These are phyloP conservation scores for Oreochromis aureus DNA, from an alignment of 2,113 vertebrate species.

Conservation along the genomic window DNA sequence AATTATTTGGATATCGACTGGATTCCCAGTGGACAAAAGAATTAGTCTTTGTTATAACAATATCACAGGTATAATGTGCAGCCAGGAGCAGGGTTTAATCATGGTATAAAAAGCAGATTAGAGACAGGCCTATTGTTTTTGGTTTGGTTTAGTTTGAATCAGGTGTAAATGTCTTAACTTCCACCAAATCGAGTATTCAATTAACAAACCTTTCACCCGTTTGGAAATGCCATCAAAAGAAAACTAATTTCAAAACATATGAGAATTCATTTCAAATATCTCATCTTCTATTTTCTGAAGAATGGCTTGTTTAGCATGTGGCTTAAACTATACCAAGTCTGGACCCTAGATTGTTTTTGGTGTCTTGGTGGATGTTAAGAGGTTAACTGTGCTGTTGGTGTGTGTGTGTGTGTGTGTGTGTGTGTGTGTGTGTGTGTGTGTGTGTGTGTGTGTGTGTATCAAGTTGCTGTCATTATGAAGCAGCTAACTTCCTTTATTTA, in stretches of 20 bases:
- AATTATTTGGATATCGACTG: not conserved
- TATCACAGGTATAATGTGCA: not conserved
- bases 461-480: not conserved
- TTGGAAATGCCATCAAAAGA: not conserved
- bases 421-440: too few species aligned
- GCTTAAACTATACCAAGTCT: not conserved
- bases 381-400: not conserved
- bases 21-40: not conserved
- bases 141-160: not conserved
- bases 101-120: not conserved
- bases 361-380: not conserved
- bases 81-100: not conserved
- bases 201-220: not conserved
- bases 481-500: not conserved
- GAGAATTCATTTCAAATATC: not conserved
- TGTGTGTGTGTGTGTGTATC: not conserved
- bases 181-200: not conserved
- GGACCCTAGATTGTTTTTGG: accelerated
- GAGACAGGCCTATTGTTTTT: not conserved
- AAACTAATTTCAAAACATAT: not conserved
- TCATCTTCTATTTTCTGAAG: not conserved
- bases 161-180: not conserved
- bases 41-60: not conserved
- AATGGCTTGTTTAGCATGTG: not conserved
- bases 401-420: too few species aligned